phyloP scores from a whole-genome alignment of 2,113 vertebrate genomes.

The Dipodomys ordii region DNA sequence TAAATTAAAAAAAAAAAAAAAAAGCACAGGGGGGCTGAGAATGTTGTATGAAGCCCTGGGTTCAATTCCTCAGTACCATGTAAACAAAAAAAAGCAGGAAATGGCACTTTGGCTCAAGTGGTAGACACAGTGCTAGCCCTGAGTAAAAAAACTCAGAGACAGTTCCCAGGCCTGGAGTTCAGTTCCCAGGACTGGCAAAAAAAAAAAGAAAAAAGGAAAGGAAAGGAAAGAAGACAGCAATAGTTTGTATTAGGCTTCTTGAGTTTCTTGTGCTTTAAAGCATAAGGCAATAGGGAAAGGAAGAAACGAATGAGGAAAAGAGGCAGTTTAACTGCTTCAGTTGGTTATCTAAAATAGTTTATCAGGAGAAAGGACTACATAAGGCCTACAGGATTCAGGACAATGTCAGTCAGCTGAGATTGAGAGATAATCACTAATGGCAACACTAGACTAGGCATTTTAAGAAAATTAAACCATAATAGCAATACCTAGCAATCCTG shows the following conservation, averaged over 20 bases:
- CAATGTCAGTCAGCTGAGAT: neutral
- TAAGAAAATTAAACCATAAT: neutral
- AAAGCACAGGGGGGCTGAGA: too few species aligned
- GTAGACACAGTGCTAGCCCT: too few species aligned
- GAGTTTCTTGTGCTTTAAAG: neutral
- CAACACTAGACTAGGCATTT: neutral
- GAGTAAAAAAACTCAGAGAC: too few species aligned
- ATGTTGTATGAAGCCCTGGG: too few species aligned
- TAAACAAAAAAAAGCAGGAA: too few species aligned
- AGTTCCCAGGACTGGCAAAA: too few species aligned
- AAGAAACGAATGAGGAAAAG: neutral
- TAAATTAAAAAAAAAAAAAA: constrained; percentile 20
- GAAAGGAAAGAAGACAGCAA: too few species aligned
- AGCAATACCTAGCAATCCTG: neutral
- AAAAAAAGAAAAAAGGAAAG: too few species aligned
- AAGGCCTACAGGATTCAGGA: neutral
- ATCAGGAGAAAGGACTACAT: neutral
- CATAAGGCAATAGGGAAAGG: neutral
- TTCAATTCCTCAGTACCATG: too few species aligned
- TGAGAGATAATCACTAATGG: too few species aligned
- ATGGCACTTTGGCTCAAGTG: too few species aligned
- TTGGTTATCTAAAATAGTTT: neutral
- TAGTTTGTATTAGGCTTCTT: neutral
- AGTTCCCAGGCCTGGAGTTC: too few species aligned
- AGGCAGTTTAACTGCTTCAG: neutral